Percentiles rank a stretch among this genome's conserved stretches.
These are phyloP conservation scores for Anoncus sp. DNA, from an alignment of 2,888 invertebrate genomes.

Conservation along the genomic window DNA sequence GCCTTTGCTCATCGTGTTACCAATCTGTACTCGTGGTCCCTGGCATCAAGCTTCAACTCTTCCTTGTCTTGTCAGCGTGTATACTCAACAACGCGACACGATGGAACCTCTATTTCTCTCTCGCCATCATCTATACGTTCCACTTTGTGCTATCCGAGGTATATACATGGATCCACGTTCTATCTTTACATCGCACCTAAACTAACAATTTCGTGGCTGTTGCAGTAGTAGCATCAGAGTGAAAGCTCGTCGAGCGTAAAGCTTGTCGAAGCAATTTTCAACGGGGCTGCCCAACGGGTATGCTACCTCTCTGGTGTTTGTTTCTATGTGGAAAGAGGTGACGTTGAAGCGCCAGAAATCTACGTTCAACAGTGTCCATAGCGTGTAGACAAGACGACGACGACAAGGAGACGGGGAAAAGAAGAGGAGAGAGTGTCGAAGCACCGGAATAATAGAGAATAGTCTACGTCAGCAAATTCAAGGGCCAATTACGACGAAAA, in stretches of 20 bases:
- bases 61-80: constrained; percentile 7
- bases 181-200: constrained; percentile 25
- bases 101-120: constrained; percentile 26
- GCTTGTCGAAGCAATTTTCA: constrained; percentile 54
- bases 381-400: constrained; percentile 4
- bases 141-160: constrained; percentile 1
- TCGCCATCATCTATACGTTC: constrained; percentile 14
- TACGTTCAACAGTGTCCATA: constrained; percentile 2
- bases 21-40: neutral
- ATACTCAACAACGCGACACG: constrained; percentile 13
- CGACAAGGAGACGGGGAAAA: neutral
- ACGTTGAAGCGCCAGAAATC: neutral
- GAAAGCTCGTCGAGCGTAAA: constrained; percentile 39
- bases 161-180: neutral
- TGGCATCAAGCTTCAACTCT: neutral
- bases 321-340: neutral
- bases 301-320: constrained; percentile 3
- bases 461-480: neutral
- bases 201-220: constrained; percentile 40
- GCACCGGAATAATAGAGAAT: neutral
- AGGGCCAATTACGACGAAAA: neutral
- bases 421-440: neutral
- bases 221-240: constrained; percentile 27
- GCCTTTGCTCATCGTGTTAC: neutral
- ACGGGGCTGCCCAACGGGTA: constrained; percentile 25